These are phyloP conservation scores for Antheraea pernyi DNA, from an alignment of 1,140 invertebrate species.

Conservation along the genomic window DNA sequence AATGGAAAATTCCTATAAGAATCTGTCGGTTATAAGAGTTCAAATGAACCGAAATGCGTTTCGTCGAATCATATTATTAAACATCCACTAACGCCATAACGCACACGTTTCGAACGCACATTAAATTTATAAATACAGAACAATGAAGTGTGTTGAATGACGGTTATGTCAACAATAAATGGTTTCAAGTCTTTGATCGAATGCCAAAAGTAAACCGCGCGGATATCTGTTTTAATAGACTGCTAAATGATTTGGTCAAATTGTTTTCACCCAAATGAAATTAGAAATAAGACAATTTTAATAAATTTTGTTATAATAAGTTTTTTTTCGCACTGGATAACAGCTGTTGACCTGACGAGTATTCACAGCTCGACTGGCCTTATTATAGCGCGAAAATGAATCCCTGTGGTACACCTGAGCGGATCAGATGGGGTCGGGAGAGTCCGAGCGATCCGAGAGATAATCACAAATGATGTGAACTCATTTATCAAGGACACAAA, in stretches of 20 bases:
- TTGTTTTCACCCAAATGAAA: conserved; percentile 3
- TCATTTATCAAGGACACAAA: too few relatives aligned
- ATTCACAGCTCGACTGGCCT: too few relatives aligned
- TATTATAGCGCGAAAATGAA: too few relatives aligned
- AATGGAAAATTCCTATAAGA: too few relatives aligned
- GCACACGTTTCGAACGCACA: conserved; percentile 1
- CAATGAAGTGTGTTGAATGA: conserved; percentile 38
- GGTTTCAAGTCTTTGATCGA: conserved; percentile 60
- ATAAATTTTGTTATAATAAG: neutral
- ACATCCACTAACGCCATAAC: conserved; percentile 1
- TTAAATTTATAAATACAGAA: conserved; percentile 15
- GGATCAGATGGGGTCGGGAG: too few relatives aligned
- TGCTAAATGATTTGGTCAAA: conserved; percentile 9
- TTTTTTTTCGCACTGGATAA: neutral
- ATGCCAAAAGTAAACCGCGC: conserved; percentile 51
- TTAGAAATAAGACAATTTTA: neutral
- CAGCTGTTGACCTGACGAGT: too few relatives aligned
- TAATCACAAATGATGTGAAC: too few relatives aligned
- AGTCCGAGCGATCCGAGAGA: too few relatives aligned
- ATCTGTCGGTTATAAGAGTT: too few relatives aligned
- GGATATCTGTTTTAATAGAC: conserved; percentile 24
- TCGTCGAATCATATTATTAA: conserved; percentile 8
- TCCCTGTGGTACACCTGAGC: too few relatives aligned
- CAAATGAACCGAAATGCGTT: neutral
- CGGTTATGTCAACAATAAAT: conserved; percentile 54